Percentiles rank a stretch among this genome's conserved stretches.
Evolutionary conservation across 2,113 vertebrate species (phyloP).

Genomic region (Apistogramma diplotaenia): DNA sequence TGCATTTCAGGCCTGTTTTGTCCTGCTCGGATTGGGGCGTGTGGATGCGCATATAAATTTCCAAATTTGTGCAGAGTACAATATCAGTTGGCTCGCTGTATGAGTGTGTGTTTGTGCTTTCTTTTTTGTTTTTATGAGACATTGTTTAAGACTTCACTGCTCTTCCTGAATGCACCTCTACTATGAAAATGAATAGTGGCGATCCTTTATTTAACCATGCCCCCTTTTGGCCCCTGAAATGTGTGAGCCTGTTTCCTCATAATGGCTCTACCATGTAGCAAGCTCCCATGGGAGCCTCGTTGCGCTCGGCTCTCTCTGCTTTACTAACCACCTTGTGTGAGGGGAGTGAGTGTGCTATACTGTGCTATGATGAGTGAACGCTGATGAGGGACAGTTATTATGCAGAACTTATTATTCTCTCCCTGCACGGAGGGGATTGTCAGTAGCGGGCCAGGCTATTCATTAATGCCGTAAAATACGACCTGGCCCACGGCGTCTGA

Average conservation of each 20-base stretch:
- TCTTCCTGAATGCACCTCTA: slow-evolving; percentile 1
- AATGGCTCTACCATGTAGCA: slow-evolving; percentile 65
- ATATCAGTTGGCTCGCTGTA: not conserved
- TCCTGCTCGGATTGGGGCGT: not conserved
- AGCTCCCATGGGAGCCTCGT: slow-evolving; percentile 56
- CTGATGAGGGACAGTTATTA: slow-evolving; percentile 72
- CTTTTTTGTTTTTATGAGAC: not conserved
- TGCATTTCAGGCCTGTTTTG: slow-evolving; percentile 10
- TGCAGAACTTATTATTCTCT: slow-evolving; percentile 64
- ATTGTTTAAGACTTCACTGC: slow-evolving; percentile 3
- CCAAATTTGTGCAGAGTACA: not conserved
- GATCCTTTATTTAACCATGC: slow-evolving; percentile 71
- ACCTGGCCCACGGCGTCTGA: slow-evolving; percentile 12
- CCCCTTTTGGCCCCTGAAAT: slow-evolving; percentile 70
- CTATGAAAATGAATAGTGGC: slow-evolving; percentile 62
- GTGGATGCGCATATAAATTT: not conserved
- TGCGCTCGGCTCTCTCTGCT: slow-evolving; percentile 22
- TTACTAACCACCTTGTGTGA: slow-evolving; percentile 31
- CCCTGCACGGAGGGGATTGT: slow-evolving; percentile 40
- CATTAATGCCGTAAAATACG: slow-evolving; percentile 72
- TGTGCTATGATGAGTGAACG: slow-evolving; percentile 49
- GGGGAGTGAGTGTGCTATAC: slow-evolving; percentile 2
- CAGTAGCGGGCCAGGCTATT: slow-evolving; percentile 43
- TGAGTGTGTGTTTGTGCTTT: not conserved
- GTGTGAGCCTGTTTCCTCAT: slow-evolving; percentile 59